A percentile compares a stretch with the other conserved stretches of the same genome.
These are phyloP conservation scores for Schizopygopsis malacanthus DNA, from an alignment of 2,797 vertebrate species.

Conservation along the genomic window DNA sequence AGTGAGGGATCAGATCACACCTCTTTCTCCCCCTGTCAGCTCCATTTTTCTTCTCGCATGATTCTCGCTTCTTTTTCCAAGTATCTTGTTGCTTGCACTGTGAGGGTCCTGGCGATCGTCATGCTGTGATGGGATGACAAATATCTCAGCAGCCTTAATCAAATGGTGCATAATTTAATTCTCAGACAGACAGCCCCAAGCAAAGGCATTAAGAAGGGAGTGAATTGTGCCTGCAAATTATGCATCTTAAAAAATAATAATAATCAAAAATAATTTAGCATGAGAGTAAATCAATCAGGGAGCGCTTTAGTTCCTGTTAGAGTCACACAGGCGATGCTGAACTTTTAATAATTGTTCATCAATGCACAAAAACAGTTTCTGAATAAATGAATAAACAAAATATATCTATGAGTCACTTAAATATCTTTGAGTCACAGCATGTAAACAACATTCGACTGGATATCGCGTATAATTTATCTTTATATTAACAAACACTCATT, in stretches of 20 bases:
- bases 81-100: constrained; percentile 60
- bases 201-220: background rate
- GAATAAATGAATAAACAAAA: background rate
- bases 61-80: constrained; percentile 43
- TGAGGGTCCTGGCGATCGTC: constrained; percentile 47
- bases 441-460: background rate
- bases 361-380: background rate
- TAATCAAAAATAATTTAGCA: background rate
- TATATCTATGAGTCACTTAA: background rate
- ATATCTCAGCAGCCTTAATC: constrained; percentile 34
- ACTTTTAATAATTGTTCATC: background rate
- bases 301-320: background rate
- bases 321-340: background rate
- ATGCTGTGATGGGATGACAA: constrained; percentile 42
- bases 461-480: background rate
- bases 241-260: background rate
- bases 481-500: background rate
- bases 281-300: background rate
- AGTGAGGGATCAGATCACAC: constrained; percentile 62
- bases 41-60: constrained; percentile 37
- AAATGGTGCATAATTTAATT: constrained; percentile 7
- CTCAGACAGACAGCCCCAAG: background rate
- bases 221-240: background rate
- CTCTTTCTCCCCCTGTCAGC: constrained; percentile 57
- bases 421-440: background rate